phyloP scores from a whole-genome alignment of 2,113 vertebrate species.

The Syrmaticus mikado region DNA sequence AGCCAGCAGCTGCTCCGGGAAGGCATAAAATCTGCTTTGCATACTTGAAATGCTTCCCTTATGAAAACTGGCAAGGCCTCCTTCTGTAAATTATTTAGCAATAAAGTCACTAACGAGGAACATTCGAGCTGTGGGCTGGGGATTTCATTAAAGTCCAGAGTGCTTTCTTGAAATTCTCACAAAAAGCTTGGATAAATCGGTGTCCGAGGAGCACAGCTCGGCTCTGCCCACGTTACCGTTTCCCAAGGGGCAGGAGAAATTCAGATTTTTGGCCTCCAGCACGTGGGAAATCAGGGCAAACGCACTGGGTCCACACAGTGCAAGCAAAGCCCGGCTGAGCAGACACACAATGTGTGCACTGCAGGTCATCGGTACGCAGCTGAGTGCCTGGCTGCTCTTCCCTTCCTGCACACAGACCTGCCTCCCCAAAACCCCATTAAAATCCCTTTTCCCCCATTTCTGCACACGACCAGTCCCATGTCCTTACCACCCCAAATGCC shows the following conservation, averaged over 20 bases:
- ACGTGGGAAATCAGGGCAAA: conserved; percentile 31
- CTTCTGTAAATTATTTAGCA: conserved; percentile 70
- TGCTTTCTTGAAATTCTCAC: not conserved
- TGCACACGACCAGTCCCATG: not conserved
- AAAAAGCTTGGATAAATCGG: not conserved
- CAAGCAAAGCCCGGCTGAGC: not conserved
- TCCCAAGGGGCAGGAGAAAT: not conserved
- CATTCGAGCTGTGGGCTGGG: not conserved
- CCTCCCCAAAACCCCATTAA: not conserved
- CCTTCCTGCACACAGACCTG: not conserved
- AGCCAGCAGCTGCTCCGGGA: conserved; percentile 68
- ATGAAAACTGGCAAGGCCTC: conserved; percentile 65
- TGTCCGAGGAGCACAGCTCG: not conserved
- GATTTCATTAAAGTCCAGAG: not conserved
- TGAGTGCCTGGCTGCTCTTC: not conserved
- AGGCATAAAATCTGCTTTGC: conserved; percentile 65
- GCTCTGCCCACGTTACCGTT: not conserved
- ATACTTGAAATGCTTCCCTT: conserved; percentile 76
- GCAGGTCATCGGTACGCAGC: no score
- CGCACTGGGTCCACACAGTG: not conserved
- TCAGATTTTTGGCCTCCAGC: not conserved
- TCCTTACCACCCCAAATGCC: not conserved
- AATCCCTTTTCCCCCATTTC: not conserved
- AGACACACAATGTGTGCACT: not conserved
- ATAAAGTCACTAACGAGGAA: conserved; percentile 73